A percentile compares a stretch with the other conserved stretches of the same genome.
Conservation (phyloP, 2,888 invertebrate genomes). For the Atherix ibis region DNA sequence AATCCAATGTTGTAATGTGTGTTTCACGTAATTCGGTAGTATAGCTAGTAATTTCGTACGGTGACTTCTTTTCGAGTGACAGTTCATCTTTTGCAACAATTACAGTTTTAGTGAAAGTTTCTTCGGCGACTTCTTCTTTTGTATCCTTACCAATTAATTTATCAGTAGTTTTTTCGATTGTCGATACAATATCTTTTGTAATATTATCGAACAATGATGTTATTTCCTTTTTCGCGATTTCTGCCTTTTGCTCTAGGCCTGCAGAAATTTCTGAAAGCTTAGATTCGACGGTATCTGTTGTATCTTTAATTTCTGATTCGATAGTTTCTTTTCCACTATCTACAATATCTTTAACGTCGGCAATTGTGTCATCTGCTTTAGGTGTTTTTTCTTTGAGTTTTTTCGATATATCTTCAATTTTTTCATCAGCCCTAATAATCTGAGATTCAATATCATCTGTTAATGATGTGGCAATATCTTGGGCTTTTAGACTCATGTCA, state of each 20-base stretch:
- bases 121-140: conserved; percentile 11
- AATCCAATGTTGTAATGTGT: conserved; percentile 54
- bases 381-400: conserved; percentile 5
- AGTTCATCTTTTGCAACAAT: conserved; percentile 16
- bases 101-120: conserved; percentile 23
- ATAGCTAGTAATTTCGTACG: conserved; percentile 36
- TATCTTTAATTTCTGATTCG: conserved; percentile 5
- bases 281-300: too few relatives aligned
- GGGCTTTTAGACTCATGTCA: too few relatives aligned
- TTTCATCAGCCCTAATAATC: conserved; percentile 4
- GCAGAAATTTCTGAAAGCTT: conserved; percentile 6
- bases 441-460: conserved; percentile 3
- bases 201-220: conserved; percentile 10
- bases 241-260: conserved; percentile 5
- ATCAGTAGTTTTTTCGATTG: conserved; percentile 5
- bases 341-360: conserved; percentile 6
- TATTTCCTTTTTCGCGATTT: conserved; percentile 8
- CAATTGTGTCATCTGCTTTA: conserved; percentile 3
- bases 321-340: conserved; percentile 8
- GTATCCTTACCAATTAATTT: not conserved
- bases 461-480: not conserved
- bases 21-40: conserved; percentile 54
- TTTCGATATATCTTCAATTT: conserved; percentile 10
- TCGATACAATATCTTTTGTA: conserved; percentile 7
- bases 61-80: conserved; percentile 18